Base-by-base conservation (phyloP, 2,888 invertebrate species). In the Didymodactylos carnosus region DNA sequence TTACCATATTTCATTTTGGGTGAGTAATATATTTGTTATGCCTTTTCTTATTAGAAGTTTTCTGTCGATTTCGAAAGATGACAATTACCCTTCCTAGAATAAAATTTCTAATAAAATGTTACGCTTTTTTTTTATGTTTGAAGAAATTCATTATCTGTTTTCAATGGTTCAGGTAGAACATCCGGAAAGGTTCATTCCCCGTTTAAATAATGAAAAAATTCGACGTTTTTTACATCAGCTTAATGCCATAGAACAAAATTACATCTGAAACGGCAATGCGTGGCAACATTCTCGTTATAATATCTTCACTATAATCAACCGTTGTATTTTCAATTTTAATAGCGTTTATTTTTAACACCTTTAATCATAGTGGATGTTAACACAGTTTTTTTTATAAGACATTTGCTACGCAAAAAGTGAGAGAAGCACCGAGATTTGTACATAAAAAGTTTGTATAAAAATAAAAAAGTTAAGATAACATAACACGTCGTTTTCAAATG, bases 41-140 rank as follows among this genome's bases (percentile, higher is more conserved):
- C 98, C 97, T 83, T 94, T 91, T 70, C 87, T 88, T 75, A 98
- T 94, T 7, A 94, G 93, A 84, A 98, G 99, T 80, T 90, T 89
- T 80, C 95, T 86, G 11, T 93, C 93, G 8, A 94, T 91, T 86
- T 99, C 98, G 0, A 98, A 98, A 82, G 98, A 98, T 74, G 90
- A 87, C 70, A 98, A 85, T 79, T 91, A 88, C 1, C 97, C 98
- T 83, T 92, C 92, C 77, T 94, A 87, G n/a, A 98, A 87, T 83
- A 98, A 95, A 71, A 97, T 83, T 86, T 97, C 94, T 77, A 97
- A 84, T 73, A 98, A 84, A 41, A 92, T 88, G 83, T 89, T 90
- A 80, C 98, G 97, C 19, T 90, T 88, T 85, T 89, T 90, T 81
- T 90, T 91, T 72, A n/a, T n/a, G n/a, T n/a, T n/a, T n/a, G n/a